Base-by-base conservation (phyloP, 2,113 vertebrate genomes). In the Muscicapa adusta region DNA sequence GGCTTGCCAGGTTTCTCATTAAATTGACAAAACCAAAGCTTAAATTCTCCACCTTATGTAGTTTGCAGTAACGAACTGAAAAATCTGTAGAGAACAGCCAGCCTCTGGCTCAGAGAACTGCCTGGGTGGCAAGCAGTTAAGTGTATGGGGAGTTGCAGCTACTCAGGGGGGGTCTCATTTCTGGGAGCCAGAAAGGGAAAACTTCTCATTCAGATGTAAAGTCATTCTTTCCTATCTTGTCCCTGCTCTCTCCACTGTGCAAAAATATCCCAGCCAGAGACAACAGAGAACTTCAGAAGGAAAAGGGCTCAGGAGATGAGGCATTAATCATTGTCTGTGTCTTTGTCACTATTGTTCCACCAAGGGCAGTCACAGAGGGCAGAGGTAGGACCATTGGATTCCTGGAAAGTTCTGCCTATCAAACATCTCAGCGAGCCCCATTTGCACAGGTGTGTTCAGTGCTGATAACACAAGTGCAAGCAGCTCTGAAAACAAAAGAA, bases 351-450 rank as follows among this genome's bases (percentile, higher is more conserved):
- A 18, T 65, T 89, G 42, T 93, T 23, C 54, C 36, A 65, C 33
- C 53, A 91, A 94, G 88, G 81, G 6, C 8, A 4, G 56, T 74
- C 40, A 73, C 68, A 84, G 81, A 89, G 92, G 88, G 19, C 88
- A 95, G 29, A 5, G 61, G 53, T 60, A 89, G 61, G 84, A 47
- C 19, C 93, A 85, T 45, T 88, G 88, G 66, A 94, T 93, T 94
- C 77, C 57, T 89, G n/a, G 71, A 82, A 96, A 93, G 53, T 82
- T 81, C 43, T 89, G 61, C 45, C 66, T 94, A 85, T 94, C 85
- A 82, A 78, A 68, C 5, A 75, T 57, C 91, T 91, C 43, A 38
- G 17, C 0, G 2, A 82, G 50, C 18, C 24, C 48, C 50, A 84
- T 73, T 91, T 91, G 9, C 31, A 68, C 88, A 82, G 85, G 66